phyloP scores from a whole-genome alignment of 2,113 vertebrate genomes.

The Haliaeetus leucogaster region DNA sequence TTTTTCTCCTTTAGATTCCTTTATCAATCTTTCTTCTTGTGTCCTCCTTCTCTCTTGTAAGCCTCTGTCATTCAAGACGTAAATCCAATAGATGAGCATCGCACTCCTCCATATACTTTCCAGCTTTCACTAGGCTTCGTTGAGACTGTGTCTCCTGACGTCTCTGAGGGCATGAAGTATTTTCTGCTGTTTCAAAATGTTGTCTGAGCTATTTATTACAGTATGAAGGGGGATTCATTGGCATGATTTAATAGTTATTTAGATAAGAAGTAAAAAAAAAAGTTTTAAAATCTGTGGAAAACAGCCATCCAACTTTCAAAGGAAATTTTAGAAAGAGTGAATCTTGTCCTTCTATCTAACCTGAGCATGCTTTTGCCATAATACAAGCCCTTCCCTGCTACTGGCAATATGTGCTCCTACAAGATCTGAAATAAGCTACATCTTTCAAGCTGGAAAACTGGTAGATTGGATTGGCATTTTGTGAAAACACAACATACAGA shows the following conservation, averaged over 20 bases:
- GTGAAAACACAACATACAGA: background rate
- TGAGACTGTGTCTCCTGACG: rapidly evolving
- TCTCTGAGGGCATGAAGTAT: background rate
- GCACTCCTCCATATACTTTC: background rate
- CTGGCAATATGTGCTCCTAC: background rate
- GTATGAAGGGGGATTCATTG: background rate
- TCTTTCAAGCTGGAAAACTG: background rate
- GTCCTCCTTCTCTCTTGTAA: background rate
- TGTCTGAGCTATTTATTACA: background rate
- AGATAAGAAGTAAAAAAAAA: background rate
- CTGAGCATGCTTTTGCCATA: background rate
- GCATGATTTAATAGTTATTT: background rate
- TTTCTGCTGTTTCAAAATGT: background rate
- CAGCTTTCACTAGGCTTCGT: background rate
- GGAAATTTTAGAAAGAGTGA: background rate
- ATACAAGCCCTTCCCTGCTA: background rate
- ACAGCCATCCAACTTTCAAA: background rate
- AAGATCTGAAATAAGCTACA: background rate
- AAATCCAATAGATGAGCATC: background rate
- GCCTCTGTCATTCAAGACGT: background rate
- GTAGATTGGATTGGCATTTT: background rate
- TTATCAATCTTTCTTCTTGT: background rate
- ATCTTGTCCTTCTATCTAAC: background rate
- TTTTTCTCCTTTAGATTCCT: background rate
- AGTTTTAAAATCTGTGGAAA: background rate